Evolutionary conservation across 2,888 invertebrate genomes (phyloP), one percentile per base, ranked within the genome.

Genomic region (Lepidochrysops patricia): DNA sequence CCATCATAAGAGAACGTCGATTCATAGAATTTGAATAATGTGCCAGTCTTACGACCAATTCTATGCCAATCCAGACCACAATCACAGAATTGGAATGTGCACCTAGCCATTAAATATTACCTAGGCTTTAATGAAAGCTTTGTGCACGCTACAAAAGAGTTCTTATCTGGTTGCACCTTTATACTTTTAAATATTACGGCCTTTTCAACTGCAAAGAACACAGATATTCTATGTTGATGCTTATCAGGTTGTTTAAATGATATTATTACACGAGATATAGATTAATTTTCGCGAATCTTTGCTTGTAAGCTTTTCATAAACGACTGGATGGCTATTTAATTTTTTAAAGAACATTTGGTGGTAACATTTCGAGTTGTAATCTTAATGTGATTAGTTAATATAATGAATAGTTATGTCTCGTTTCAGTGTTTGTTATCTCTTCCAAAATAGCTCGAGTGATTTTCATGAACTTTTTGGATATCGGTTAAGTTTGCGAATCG

Each of bases 71-170:
- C 54, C 54, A 29, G 15, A 32, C 54, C 54, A 32, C 52, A 52
- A 29, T 54, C 54, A 54, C 32, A 19, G 19, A 54, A 54, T 54
- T 54, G 32, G 29, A 54, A 54, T 54, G 54, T 54, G 54, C 54
- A 54, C 29, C 54, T 29, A 54, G 54, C 54, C 58, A 58, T 58
- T 58, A 49, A 58, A 58, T 58, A 34, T 58, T 25, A 58, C 50
- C 58, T 34, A 49, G 49, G 58, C 32, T 50, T 58, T 58, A 49
- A 32, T 50, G 49, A 54, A 49, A 50, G 34, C 50, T 49, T 49
- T 58, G 26, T 58, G 58, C 32, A 26, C 50, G 49, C 13, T 34
- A 50, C 50, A 58, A 58, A 58, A 58, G 50, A 34, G 50, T 34
- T 49, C 23, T 32, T 58, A 58, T 49, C 58, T 58, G 26, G 13